These are phyloP conservation scores for Lepus europaeus DNA, from an alignment of 2,113 vertebrate genomes.

Conservation along the genomic window DNA sequence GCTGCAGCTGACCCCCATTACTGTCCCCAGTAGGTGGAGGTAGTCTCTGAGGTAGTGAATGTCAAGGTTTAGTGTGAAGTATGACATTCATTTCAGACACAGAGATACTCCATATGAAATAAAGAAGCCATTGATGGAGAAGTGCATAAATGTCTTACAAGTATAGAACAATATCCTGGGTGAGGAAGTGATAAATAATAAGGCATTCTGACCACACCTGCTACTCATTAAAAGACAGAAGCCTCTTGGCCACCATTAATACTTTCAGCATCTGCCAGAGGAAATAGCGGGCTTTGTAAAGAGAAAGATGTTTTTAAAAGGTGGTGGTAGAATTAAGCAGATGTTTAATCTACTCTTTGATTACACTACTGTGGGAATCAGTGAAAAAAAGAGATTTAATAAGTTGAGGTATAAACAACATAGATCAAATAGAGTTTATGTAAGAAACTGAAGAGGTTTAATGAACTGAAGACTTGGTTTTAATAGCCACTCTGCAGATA, in stretches of 20 bases:
- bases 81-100: slow-evolving; percentile 35
- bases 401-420: slow-evolving; percentile 16
- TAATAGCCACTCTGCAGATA: neutral
- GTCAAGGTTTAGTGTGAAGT: slow-evolving; percentile 54
- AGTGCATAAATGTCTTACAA: neutral
- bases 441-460: neutral
- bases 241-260: slow-evolving; percentile 70
- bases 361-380: slow-evolving; percentile 3
- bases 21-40: slow-evolving; percentile 41
- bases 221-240: slow-evolving; percentile 76
- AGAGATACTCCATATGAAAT: slow-evolving; percentile 56
- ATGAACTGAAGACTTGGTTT: neutral
- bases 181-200: slow-evolving; percentile 70
- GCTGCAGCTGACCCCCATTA: neutral
- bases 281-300: slow-evolving; percentile 67
- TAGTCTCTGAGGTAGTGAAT: slow-evolving; percentile 39
- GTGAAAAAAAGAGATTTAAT: slow-evolving; percentile 27
- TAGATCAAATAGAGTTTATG: slow-evolving; percentile 20
- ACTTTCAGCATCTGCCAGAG: slow-evolving; percentile 67
- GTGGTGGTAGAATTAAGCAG: slow-evolving; percentile 63
- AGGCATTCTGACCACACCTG: slow-evolving; percentile 75
- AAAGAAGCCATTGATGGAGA: slow-evolving; percentile 56
- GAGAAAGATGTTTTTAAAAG: slow-evolving; percentile 53
- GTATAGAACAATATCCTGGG: slow-evolving; percentile 63
- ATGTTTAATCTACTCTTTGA: slow-evolving; percentile 59